Evolutionary conservation across 2,888 invertebrate species (phyloP).

Genomic region (Dynastes hyllus): DNA sequence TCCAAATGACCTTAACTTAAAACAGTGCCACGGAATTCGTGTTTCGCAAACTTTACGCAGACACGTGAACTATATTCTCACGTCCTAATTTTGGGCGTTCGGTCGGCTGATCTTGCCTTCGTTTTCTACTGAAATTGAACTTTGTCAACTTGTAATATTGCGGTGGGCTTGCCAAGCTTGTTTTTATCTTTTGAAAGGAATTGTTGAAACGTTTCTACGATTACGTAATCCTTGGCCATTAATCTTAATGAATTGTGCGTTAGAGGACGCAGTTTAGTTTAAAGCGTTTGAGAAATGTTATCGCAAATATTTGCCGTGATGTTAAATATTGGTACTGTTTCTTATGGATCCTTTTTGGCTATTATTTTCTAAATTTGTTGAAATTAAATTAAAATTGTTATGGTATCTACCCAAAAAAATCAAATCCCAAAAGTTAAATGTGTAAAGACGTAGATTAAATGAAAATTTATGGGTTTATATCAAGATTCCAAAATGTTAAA

Average conservation of each 20-base stretch:
- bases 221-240: conserved; percentile 2
- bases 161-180: background rate
- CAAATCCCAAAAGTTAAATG: too few species aligned
- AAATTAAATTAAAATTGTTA: too few species aligned
- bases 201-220: conserved; percentile 12
- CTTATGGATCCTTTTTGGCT: too few species aligned
- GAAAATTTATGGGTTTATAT: too few species aligned
- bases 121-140: conserved; percentile 37
- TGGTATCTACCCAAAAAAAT: too few species aligned
- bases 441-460: too few species aligned
- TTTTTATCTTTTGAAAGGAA: background rate
- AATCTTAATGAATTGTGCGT: background rate
- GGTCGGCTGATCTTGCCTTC: conserved; percentile 44
- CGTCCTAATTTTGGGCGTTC: conserved; percentile 35
- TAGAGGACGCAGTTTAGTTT: too few species aligned
- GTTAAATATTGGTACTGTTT: too few species aligned
- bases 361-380: too few species aligned
- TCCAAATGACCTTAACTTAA: conserved; percentile 37
- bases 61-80: conserved; percentile 44
- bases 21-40: conserved; percentile 44
- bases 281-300: too few species aligned
- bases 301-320: too few species aligned
- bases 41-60: conserved; percentile 39
- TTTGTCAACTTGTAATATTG: conserved; percentile 21
- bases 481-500: too few species aligned